A percentile compares a stretch with the other conserved stretches of the same genome.
Evolutionary conservation across 2,797 vertebrate species (phyloP).

Genomic region (Lithobates sylvaticus): DNA sequence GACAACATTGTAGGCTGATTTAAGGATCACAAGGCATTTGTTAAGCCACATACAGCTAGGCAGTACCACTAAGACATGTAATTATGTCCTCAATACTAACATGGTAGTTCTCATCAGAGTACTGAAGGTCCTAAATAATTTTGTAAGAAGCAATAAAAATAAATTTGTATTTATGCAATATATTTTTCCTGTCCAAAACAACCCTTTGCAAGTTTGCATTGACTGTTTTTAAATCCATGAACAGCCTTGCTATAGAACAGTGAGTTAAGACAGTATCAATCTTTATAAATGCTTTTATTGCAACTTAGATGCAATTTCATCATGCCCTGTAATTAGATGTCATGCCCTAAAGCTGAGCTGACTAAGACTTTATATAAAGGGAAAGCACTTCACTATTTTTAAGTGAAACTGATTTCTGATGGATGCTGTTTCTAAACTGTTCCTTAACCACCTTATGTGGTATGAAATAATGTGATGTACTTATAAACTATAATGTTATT

Average conservation of each 20-base stretch:
- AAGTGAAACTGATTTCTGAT: slow-evolving; percentile 57
- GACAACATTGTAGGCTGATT: no score
- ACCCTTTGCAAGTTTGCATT: not conserved
- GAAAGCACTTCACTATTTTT: slow-evolving; percentile 57
- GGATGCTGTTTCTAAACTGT: slow-evolving; percentile 45
- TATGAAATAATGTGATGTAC: not conserved
- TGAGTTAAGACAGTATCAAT: slow-evolving; percentile 60
- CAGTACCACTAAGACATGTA: no score
- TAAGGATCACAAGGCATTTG: no score
- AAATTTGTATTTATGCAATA: not conserved
- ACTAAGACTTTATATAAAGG: slow-evolving; percentile 59
- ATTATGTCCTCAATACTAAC: no score
- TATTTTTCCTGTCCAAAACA: not conserved
- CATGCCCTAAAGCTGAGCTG: slow-evolving; percentile 59
- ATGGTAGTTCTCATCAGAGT: no score
- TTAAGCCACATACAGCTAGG: no score
- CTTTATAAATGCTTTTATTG: slow-evolving; percentile 62
- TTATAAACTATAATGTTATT: not conserved
- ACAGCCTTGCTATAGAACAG: slow-evolving; percentile 33
- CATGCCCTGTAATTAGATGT: slow-evolving; percentile 59
- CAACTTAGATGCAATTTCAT: slow-evolving; percentile 59
- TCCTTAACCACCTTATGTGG: slow-evolving; percentile 24
- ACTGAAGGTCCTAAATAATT: no score
- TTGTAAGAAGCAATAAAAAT: not conserved
- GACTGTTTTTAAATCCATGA: slow-evolving; percentile 9